Percentiles rank a stretch among this genome's conserved stretches.
These are phyloP conservation scores for Lasioglossum figueresi DNA, from an alignment of 2,888 invertebrate genomes.

Conservation along the genomic window DNA sequence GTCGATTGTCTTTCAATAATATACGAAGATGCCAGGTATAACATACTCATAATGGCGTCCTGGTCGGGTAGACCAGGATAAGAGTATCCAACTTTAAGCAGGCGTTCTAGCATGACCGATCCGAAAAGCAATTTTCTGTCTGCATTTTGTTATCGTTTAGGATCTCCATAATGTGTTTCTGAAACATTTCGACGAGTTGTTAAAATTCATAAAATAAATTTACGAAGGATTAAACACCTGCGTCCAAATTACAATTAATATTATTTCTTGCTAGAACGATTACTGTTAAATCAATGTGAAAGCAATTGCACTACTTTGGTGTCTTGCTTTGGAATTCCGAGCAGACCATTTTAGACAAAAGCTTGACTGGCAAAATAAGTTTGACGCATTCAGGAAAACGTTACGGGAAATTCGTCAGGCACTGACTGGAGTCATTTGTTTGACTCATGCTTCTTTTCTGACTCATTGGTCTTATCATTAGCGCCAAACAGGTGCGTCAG, in stretches of 20 bases:
- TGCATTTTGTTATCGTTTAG: background rate
- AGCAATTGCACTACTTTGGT: background rate
- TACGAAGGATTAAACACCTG: background rate
- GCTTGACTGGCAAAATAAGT: slow-evolving; percentile 4
- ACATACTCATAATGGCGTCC: background rate
- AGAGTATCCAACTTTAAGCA: background rate
- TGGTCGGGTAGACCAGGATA: background rate
- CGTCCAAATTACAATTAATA: background rate
- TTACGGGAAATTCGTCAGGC: slow-evolving; percentile 32
- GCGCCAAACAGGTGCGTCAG: slow-evolving; percentile 70
- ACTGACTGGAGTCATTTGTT: slow-evolving; percentile 38
- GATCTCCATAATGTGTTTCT: background rate
- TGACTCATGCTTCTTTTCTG: slow-evolving; percentile 68
- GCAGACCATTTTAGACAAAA: slow-evolving; percentile 36
- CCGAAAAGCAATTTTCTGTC: background rate
- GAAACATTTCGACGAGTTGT: background rate
- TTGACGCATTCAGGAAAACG: slow-evolving; percentile 31
- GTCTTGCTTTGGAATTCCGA: slow-evolving; percentile 26
- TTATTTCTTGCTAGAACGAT: too few species aligned
- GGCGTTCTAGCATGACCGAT: background rate
- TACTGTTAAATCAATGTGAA: too few species aligned
- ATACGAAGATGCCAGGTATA: background rate
- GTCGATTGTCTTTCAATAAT: background rate
- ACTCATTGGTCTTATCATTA: slow-evolving; percentile 66
- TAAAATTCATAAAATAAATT: background rate